phyloP scores from a whole-genome alignment of 2,888 invertebrate genomes.

The Tridacna crocea region DNA sequence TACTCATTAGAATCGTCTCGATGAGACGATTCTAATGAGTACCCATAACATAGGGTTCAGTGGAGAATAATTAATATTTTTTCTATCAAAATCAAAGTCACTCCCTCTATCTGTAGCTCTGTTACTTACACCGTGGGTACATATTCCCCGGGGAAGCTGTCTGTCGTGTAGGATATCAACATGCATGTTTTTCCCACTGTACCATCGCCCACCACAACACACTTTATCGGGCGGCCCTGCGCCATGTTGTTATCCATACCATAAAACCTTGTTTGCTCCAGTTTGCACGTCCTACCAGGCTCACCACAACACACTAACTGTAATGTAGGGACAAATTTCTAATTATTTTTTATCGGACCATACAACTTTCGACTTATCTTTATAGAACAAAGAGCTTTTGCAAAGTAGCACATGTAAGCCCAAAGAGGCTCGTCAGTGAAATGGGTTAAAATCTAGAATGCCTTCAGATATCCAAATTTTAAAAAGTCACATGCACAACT shows the following conservation, averaged over 20 bases:
- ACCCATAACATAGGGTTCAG: too few species aligned
- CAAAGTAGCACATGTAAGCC: too few species aligned
- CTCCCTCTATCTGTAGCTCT: too few species aligned
- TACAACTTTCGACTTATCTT: background rate
- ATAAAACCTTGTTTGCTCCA: conserved; percentile 66
- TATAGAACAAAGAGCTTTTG: background rate
- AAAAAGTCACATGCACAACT: too few species aligned
- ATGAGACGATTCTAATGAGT: too few species aligned
- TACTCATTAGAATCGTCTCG: too few species aligned
- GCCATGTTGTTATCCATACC: conserved; percentile 76
- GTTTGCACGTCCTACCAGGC: conserved; percentile 41
- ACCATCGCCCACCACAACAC: conserved; percentile 87
- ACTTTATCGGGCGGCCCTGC: conserved; percentile 86
- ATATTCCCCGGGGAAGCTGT: conserved; percentile 87
- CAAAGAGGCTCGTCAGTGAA: too few species aligned
- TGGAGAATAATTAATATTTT: too few species aligned
- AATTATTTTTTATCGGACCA: background rate
- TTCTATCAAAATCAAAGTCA: too few species aligned
- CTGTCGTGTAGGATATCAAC: conserved; percentile 87
- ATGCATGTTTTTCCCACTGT: conserved; percentile 88
- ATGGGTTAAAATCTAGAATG: too few species aligned
- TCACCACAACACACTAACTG: background rate
- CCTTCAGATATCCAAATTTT: too few species aligned
- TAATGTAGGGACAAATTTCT: background rate
- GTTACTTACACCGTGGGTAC: conserved; percentile 87